Base-by-base conservation (phyloP, 2,797 vertebrate species). In the Garrulus glandarius region DNA sequence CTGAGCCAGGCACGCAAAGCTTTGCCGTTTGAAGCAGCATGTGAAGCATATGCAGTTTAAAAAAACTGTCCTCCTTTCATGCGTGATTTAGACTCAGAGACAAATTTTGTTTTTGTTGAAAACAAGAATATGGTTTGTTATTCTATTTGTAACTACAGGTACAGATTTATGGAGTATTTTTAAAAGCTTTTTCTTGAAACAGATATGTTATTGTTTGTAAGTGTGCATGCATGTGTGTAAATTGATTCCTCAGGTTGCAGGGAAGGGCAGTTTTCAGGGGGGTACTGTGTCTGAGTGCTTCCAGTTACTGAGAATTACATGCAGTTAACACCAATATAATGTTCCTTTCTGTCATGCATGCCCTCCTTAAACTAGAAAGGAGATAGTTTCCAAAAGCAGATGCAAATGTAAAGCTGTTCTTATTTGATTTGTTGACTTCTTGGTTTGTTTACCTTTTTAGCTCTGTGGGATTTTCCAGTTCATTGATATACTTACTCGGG, bases 1-100 rank as follows among this genome's bases (percentile, higher is more conserved):
- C 96, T 43, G 97, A 98, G 98, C 99, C 99, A 99, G 98, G 97
- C 99, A 99, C 98, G 98, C 99, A 99, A 98, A 96, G 98, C 98
- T 97, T 97, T 95, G 94, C 92, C 92, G 90, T 97, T 98, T 98
- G 97, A 94, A 97, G 96, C 93, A 97, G 98, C 98, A 98, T 98
- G 98, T 98, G 98, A 98, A 98, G 98, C 98, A 98, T 98, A 98
- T 98, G 97, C 98, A 98, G 97, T 98, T 89, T 97, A 84, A 97
- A 85, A 98, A 97, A 97, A 85, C 43, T 97, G 96, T 98, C 96
- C 97, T 98, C 85, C 89, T 92, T 98, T 98, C 98, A 98, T 98
- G 98, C 98, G 91, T 98, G 98, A 98, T 97, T 97, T 98, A 96
- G 89, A 97, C 97, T 97, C 59, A 89, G 95, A 97, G 96, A 95